A percentile compares a stretch with the other conserved stretches of the same genome.
Evolutionary conservation across 2,113 vertebrate genomes (phyloP).

Genomic region (Callithrix jacchus): DNA sequence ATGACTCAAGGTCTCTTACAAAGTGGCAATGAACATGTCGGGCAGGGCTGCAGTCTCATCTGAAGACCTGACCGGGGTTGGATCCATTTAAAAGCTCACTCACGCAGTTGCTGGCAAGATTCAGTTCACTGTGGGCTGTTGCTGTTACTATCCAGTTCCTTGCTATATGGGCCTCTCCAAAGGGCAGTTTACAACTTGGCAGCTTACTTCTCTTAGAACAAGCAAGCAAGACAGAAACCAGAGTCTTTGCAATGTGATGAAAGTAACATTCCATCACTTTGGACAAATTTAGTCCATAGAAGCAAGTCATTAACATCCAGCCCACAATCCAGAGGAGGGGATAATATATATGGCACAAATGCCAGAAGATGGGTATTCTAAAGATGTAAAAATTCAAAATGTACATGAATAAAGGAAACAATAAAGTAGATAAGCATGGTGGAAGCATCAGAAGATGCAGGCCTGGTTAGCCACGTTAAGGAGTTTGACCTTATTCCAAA

Average conservation of each 20-base stretch:
- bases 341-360: not conserved
- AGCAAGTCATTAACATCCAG: not conserved
- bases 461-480: too few species aligned
- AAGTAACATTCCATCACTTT: not conserved
- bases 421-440: not conserved
- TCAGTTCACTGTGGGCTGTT: not conserved
- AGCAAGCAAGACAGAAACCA: not conserved
- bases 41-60: not conserved
- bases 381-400: not conserved
- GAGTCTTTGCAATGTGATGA: not conserved
- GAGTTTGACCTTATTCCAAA: not conserved
- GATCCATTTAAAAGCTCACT: not conserved
- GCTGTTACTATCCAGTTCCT: not conserved
- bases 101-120: not conserved
- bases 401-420: not conserved
- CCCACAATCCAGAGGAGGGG: not conserved
- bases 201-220: not conserved
- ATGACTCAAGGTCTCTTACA: not conserved
- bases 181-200: not conserved
- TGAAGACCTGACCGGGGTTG: fast-evolving
- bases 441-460: not conserved
- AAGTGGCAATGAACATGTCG: not conserved
- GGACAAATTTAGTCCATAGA: not conserved
- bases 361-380: not conserved
- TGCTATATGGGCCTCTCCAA: not conserved